These are phyloP conservation scores for Digitonthophagus gazella DNA, from an alignment of 2,888 invertebrate species.

Conservation along the genomic window DNA sequence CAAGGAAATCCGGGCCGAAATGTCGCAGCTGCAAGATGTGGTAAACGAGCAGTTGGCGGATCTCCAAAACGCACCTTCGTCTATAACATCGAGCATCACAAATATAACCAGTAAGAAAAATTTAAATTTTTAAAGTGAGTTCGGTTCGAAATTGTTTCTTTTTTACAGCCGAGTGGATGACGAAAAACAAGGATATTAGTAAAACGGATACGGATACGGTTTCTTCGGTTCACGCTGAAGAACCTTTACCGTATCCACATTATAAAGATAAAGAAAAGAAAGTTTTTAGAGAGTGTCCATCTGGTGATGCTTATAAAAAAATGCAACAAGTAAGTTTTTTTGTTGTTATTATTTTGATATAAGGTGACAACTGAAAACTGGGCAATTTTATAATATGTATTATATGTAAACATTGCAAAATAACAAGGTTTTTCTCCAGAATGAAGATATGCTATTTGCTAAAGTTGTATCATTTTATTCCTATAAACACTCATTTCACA, in stretches of 20 bases:
- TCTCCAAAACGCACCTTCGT: slow-evolving; percentile 35
- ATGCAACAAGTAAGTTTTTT: too few relatives aligned
- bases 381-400: too few relatives aligned
- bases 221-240: not conserved
- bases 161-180: slow-evolving; percentile 9
- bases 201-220: too few relatives aligned
- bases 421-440: too few relatives aligned
- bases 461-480: too few relatives aligned
- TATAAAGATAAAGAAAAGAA: not conserved
- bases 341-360: too few relatives aligned
- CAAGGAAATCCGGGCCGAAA: slow-evolving; percentile 47
- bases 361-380: too few relatives aligned
- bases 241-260: not conserved
- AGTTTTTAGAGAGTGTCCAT: slow-evolving; percentile 1
- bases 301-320: slow-evolving; percentile 1
- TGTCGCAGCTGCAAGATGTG: slow-evolving; percentile 47
- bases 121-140: not conserved
- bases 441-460: too few relatives aligned
- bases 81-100: slow-evolving; percentile 31
- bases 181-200: not conserved
- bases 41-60: slow-evolving; percentile 46
- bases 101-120: slow-evolving; percentile 31
- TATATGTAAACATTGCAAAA: too few relatives aligned
- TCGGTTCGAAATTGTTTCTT: not conserved
- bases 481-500: too few relatives aligned